phyloP scores from a whole-genome alignment of 2,113 vertebrate species.

The Tachysurus fulvidraco region DNA sequence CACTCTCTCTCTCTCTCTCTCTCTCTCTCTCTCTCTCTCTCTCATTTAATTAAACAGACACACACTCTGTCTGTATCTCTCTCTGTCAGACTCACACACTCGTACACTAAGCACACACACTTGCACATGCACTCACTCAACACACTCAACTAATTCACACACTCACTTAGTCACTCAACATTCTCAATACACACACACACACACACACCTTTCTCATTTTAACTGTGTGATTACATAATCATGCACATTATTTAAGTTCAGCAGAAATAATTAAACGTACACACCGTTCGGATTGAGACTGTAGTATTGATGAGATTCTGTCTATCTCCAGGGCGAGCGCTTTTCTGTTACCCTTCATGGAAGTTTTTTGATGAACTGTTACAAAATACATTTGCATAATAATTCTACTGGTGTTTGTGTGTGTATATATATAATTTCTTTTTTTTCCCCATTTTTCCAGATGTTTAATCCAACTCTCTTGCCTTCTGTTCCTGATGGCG shows the following conservation, averaged over 20 bases:
- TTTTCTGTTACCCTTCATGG: background rate
- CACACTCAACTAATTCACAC: too few species aligned
- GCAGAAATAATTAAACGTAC: background rate
- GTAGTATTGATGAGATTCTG: background rate
- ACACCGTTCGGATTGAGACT: background rate
- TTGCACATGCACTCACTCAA: too few species aligned
- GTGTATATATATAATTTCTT: background rate
- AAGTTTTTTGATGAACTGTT: too few species aligned
- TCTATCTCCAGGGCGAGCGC: background rate
- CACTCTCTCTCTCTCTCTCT: too few species aligned
- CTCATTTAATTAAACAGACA: too few species aligned
- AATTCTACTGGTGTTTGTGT: background rate
- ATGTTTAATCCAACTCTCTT: conserved; percentile 73
- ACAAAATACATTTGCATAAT: background rate
- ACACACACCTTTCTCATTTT: background rate
- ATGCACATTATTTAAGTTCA: background rate
- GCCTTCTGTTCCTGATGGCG: conserved; percentile 76
- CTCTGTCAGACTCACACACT: background rate
- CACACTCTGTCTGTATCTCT: background rate
- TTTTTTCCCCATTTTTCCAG: conserved; percentile 59
- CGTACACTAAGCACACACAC: too few species aligned
- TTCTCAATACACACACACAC: too few species aligned
- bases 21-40: too few species aligned
- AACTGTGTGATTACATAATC: background rate
- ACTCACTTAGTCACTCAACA: background rate